Percentiles rank a stretch among this genome's conserved stretches.
Conservation (phyloP, 2,797 vertebrate species). For the Propithecus deckenii region DNA sequence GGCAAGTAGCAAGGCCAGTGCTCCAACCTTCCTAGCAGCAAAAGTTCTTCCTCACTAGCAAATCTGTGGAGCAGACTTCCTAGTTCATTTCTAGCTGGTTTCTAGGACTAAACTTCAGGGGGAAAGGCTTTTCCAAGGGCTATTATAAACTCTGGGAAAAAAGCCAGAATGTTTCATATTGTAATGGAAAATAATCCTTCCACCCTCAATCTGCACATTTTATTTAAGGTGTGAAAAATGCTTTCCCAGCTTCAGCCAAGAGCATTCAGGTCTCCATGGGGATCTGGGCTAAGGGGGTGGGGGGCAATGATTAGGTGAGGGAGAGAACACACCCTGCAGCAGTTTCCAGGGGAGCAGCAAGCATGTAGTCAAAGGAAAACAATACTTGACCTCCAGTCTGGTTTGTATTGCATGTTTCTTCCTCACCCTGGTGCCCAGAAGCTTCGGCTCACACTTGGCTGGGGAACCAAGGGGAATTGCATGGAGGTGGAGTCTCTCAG, state of each 20-base stretch:
- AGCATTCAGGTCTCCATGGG: conserved; percentile 59
- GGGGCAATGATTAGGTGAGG: conserved; percentile 70
- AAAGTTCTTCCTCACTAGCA: not conserved
- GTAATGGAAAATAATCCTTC: conserved; percentile 79
- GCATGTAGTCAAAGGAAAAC: conserved; percentile 42
- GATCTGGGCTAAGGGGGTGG: conserved; percentile 40
- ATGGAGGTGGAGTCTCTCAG: not conserved
- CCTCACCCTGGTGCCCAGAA: conserved; percentile 61
- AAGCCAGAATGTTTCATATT: conserved; percentile 73
- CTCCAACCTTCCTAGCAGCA: not conserved
- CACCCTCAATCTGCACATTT: conserved; percentile 74
- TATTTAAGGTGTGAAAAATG: conserved; percentile 78
- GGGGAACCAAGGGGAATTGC: not conserved
- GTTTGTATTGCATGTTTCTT: conserved; percentile 26
- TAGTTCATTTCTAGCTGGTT: conserved; percentile 61
- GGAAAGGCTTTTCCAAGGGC: conserved; percentile 48
- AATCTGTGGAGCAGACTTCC: not conserved
- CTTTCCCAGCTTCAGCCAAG: conserved; percentile 69
- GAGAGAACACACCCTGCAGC: conserved; percentile 54
- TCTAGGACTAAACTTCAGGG: conserved; percentile 39
- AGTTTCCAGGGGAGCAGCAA: conserved; percentile 60
- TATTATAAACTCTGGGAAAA: conserved; percentile 72
- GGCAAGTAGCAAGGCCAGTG: not conserved
- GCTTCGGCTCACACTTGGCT: conserved; percentile 30
- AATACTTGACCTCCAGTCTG: conserved; percentile 52